Percentiles rank a stretch among this genome's conserved stretches.
These are phyloP conservation scores for Oncorhynchus kisutch DNA, from an alignment of 2,113 vertebrate species.

Conservation along the genomic window DNA sequence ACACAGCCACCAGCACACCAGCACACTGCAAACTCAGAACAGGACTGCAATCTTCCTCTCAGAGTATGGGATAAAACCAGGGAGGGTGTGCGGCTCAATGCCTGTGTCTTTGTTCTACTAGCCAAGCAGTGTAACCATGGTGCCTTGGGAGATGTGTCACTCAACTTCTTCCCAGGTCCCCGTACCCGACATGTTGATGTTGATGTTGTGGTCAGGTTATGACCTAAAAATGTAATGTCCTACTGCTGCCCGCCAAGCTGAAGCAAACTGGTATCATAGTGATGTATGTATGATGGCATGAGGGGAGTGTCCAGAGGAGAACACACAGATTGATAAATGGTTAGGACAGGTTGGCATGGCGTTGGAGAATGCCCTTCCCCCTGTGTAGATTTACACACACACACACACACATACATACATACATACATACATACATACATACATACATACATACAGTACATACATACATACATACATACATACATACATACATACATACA, in stretches of 20 bases:
- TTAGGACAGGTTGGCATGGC: background rate
- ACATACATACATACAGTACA: background rate
- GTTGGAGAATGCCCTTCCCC: background rate
- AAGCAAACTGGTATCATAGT: background rate
- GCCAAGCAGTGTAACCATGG: constrained; percentile 30
- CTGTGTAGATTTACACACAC: background rate
- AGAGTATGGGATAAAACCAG: no score
- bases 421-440: background rate
- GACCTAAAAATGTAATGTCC: background rate
- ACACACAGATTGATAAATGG: constrained; percentile 2
- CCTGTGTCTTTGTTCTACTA: constrained; percentile 30
- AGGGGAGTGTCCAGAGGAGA: background rate
- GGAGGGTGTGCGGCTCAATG: background rate
- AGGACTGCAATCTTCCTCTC: no score
- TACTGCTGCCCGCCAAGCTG: background rate
- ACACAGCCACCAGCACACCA: background rate
- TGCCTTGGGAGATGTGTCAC: constrained; percentile 46
- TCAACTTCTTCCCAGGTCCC: constrained; percentile 22
- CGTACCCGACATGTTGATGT: background rate
- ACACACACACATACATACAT: no score
- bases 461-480: background rate
- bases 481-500: no score
- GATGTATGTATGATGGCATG: background rate
- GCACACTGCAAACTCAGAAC: background rate
- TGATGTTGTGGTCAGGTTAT: background rate